These are phyloP conservation scores for Enoplolaimus lenunculus DNA, from an alignment of 2,888 invertebrate genomes.

Conservation along the genomic window DNA sequence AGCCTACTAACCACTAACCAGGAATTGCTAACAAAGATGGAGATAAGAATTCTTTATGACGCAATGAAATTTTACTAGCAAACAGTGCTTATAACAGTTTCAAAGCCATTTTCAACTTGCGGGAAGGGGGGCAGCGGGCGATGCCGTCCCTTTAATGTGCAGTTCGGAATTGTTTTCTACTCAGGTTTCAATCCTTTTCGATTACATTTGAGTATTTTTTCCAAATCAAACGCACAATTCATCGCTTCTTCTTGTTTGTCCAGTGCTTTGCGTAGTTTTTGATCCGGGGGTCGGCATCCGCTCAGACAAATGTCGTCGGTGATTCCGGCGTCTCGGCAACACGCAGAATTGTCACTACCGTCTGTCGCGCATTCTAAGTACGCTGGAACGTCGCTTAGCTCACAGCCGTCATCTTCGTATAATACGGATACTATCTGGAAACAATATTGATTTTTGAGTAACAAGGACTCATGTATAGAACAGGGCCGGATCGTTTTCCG, in stretches of 20 bases:
- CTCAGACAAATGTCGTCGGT: neutral
- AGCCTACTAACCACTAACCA: too few relatives aligned
- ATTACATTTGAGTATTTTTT: neutral
- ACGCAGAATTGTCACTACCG: neutral
- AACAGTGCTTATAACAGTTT: too few relatives aligned
- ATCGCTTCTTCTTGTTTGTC: neutral
- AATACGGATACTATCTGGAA: neutral
- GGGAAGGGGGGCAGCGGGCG: too few relatives aligned
- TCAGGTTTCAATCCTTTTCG: neutral
- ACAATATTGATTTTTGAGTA: too few relatives aligned
- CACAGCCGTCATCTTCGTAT: neutral
- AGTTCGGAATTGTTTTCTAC: too few relatives aligned
- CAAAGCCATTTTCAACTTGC: too few relatives aligned
- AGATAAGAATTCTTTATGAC: too few relatives aligned
- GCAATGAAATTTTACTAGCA: too few relatives aligned
- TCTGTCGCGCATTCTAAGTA: neutral
- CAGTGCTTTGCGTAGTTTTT: neutral
- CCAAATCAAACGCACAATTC: conserved; percentile 1
- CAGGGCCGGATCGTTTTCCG: too few relatives aligned
- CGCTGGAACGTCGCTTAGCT: neutral
- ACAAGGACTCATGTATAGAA: too few relatives aligned
- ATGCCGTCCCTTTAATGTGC: too few relatives aligned
- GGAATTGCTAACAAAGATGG: too few relatives aligned
- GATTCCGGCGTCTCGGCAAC: neutral
- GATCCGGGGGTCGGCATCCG: neutral